phyloP scores from a whole-genome alignment of 2,113 vertebrate species.

The Hassar affinis region DNA sequence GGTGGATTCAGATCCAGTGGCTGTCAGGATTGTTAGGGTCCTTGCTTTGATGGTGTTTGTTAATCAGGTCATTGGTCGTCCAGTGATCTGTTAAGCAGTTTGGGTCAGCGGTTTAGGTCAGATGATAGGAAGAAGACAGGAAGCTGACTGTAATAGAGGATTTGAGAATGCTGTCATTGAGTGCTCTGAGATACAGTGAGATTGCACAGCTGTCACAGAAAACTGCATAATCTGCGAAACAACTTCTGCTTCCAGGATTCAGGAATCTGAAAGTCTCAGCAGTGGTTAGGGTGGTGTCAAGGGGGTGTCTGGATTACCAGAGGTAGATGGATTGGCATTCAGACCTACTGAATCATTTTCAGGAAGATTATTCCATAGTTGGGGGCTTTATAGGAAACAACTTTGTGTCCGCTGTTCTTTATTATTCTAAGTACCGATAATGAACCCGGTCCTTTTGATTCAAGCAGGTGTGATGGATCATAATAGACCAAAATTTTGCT shows the following conservation, averaged over 20 bases:
- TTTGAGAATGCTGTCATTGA: background rate
- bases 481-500: background rate
- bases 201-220: background rate
- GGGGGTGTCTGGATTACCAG: background rate
- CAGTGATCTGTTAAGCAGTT: background rate
- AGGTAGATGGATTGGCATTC: background rate
- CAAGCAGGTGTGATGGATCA: background rate
- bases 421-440: background rate
- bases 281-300: background rate
- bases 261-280: background rate
- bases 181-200: background rate
- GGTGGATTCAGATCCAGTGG: background rate
- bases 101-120: background rate
- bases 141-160: background rate
- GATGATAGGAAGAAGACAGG: background rate
- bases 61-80: background rate
- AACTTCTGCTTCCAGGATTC: background rate
- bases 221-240: background rate
- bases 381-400: background rate
- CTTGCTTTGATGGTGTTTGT: background rate
- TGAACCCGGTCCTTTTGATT: background rate
- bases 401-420: background rate
- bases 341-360: too few relatives aligned
- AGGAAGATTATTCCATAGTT: background rate
- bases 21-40: background rate